phyloP scores from a whole-genome alignment of 2,888 invertebrate genomes.

The Scaptomyza tumidula region DNA sequence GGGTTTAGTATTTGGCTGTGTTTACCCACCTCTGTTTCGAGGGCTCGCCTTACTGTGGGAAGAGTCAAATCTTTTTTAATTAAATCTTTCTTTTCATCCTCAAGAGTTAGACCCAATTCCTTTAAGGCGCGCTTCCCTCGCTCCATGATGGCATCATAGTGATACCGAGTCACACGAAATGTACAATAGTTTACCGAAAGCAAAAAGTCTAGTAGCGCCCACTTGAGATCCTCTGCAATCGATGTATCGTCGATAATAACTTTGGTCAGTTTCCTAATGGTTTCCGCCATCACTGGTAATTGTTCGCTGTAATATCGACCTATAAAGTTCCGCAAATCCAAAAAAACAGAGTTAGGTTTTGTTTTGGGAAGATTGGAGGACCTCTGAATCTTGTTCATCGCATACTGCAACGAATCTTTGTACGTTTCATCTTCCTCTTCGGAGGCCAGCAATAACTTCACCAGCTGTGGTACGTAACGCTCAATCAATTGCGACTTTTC shows the following conservation, averaged over 20 bases:
- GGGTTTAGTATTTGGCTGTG: background rate
- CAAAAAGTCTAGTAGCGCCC: constrained; percentile 47
- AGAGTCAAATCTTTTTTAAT: background rate
- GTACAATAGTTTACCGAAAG: constrained; percentile 42
- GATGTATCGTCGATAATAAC: constrained; percentile 30
- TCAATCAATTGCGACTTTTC: constrained; percentile 1
- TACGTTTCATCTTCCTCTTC: background rate
- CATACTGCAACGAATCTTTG: constrained; percentile 8
- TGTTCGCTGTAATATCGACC: constrained; percentile 35
- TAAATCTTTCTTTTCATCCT: too few relatives aligned
- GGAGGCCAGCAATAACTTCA: constrained; percentile 16
- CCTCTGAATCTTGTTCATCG: background rate
- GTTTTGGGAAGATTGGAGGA: background rate
- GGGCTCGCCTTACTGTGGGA: background rate
- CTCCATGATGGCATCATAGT: background rate
- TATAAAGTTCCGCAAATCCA: constrained; percentile 29
- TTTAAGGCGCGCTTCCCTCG: background rate
- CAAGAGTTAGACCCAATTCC: background rate
- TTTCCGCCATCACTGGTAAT: constrained; percentile 14
- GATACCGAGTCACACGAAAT: constrained; percentile 20
- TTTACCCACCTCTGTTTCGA: background rate
- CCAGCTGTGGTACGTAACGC: constrained; percentile 30
- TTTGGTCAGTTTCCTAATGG: constrained; percentile 28
- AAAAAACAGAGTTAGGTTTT: background rate
- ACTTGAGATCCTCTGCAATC: constrained; percentile 7